Evolutionary conservation across 2,113 vertebrate genomes (phyloP), one percentile per base, ranked within the genome.

Genomic region (Colossoma macropomum): DNA sequence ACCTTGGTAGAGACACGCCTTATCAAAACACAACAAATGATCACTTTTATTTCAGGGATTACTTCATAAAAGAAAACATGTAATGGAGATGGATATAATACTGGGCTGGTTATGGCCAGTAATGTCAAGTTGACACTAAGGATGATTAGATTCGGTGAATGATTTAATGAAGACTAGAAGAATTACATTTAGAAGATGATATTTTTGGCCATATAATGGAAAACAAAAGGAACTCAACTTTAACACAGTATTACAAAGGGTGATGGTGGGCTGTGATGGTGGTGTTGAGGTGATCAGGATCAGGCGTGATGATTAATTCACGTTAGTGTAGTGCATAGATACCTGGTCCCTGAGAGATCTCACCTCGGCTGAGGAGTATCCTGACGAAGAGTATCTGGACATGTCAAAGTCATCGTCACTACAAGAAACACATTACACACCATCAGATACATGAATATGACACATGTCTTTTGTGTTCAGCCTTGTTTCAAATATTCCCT

Each of bases 281-380:
- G n/a, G 56, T 32, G 77, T 59, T 52, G 54, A 10, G 34, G 1
- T 80, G 41, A 2, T 32, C 17, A 23, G 41, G 41, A 50, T 25
- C 17, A 52, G 50, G 10, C 3, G 12, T 21, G 30, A 68, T 28
- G 32, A 38, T 30, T 85, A 63, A 77, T 10, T 70, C 21, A 38
- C 30, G 27, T 62, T 30, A 56, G 50, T 73, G 85, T 48, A 71
- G 2, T 84, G 85, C 68, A 90, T 92, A 93, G 84, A 89, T 93
- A 94, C 93, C 94, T 94, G 93, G 89, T 93, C 92, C 91, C 92
- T 94, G 90, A 94, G 90, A 93, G 92, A 93, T 95, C 98, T 98
- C 96, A 99, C 98, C 97, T 99, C 97, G 90, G 98, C 97, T 87
- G 98, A 99, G 89, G 98, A 99, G 91, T 99, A 99, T 94, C 98